Percentiles rank a stretch among this genome's conserved stretches.
phyloP scores from a whole-genome alignment of 2,113 vertebrate genomes.

The Rostratula benghalensis region DNA sequence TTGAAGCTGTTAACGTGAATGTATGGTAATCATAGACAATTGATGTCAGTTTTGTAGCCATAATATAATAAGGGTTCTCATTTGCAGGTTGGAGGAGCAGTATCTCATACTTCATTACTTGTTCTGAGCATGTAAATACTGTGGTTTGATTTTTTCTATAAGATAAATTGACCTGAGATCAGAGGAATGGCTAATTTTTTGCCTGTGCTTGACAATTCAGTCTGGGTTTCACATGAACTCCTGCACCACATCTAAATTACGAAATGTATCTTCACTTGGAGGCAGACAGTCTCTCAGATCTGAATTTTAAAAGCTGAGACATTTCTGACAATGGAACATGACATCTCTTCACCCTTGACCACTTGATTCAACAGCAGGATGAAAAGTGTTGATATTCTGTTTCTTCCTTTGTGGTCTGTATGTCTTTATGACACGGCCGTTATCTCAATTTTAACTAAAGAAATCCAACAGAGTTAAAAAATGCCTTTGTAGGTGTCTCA shows the following conservation, averaged over 20 bases:
- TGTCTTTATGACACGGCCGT: not conserved
- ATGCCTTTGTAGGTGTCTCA: not conserved
- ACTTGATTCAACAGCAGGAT: not conserved
- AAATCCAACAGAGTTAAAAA: not conserved
- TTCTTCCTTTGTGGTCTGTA: not conserved
- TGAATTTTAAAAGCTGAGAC: not conserved
- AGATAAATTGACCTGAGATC: not conserved
- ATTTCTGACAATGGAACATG: not conserved
- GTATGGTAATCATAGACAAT: not conserved
- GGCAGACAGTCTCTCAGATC: not conserved
- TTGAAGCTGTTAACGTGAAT: not conserved
- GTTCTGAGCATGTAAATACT: not conserved
- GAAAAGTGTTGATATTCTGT: not conserved
- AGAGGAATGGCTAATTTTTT: not conserved
- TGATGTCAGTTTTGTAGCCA: not conserved
- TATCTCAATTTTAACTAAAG: not conserved
- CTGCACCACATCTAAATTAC: fast-evolving
- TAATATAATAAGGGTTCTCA: not conserved
- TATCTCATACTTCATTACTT: not conserved
- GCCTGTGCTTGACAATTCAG: not conserved
- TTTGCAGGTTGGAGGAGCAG: not conserved
- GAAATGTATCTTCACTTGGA: not conserved
- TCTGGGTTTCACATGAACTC: not conserved
- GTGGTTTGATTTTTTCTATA: not conserved
- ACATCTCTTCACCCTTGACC: not conserved